phyloP scores from a whole-genome alignment of 2,888 invertebrate species.

The Timema podura region DNA sequence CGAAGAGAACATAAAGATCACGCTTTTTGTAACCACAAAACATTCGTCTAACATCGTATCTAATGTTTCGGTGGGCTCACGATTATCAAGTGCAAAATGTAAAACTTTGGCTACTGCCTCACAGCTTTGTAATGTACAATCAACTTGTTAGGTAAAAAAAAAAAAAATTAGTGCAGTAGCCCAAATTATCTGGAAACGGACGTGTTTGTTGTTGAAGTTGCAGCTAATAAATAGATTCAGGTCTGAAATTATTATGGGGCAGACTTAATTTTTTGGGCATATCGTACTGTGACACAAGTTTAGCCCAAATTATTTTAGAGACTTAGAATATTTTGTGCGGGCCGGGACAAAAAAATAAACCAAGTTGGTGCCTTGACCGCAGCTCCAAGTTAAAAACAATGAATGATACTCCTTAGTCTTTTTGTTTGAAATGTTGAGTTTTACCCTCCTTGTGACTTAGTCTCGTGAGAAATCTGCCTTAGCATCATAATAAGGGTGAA shows the following conservation, averaged over 20 bases:
- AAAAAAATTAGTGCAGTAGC: not conserved
- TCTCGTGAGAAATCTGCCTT: slow-evolving; percentile 24
- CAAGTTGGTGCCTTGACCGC: slow-evolving; percentile 22
- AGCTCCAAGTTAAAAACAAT: slow-evolving; percentile 15
- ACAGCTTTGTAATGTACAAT: too few relatives aligned
- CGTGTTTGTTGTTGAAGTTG: not conserved
- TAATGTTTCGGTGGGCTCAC: slow-evolving; percentile 7
- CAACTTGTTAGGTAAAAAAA: too few relatives aligned
- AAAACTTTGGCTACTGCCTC: slow-evolving; percentile 15
- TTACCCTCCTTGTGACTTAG: not conserved
- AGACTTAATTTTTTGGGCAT: not conserved
- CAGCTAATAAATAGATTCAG: slow-evolving; percentile 7
- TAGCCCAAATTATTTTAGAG: slow-evolving; percentile 11
- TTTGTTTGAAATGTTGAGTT: not conserved
- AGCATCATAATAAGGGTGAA: slow-evolving; percentile 31
- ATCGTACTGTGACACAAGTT: slow-evolving; percentile 9
- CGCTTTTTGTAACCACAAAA: too few relatives aligned
- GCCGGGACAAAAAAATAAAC: slow-evolving; percentile 17
- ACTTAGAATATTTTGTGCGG: slow-evolving; percentile 14
- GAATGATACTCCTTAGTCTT: slow-evolving; percentile 10
- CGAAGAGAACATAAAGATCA: too few relatives aligned
- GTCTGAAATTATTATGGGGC: too few relatives aligned
- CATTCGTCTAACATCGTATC: too few relatives aligned
- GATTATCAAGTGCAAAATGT: not conserved
- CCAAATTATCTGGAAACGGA: slow-evolving; percentile 7